These are phyloP conservation scores for Nymphalis io DNA, from an alignment of 1,140 invertebrate genomes.

Conservation along the genomic window DNA sequence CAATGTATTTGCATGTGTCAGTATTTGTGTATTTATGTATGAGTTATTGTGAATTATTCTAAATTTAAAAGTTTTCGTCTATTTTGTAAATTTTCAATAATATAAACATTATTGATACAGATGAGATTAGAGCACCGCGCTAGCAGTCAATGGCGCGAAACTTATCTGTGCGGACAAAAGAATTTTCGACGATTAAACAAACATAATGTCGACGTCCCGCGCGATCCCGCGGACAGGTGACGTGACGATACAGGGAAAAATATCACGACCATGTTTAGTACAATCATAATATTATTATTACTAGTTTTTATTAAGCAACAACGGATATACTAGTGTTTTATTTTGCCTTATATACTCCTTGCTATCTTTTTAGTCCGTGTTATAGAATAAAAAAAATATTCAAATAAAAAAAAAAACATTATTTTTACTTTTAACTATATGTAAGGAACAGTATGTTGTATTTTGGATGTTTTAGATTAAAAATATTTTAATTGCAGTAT, in stretches of 20 bases:
- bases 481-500: no score
- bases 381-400: no score
- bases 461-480: no score
- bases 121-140: not conserved
- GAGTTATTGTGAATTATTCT: no score
- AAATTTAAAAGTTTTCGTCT: no score
- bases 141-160: slow-evolving; percentile 34
- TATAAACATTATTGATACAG: not conserved
- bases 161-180: slow-evolving; percentile 59
- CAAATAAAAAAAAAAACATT: no score
- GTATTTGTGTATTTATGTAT: no score
- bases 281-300: not conserved
- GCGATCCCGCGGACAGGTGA: slow-evolving; percentile 58
- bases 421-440: no score
- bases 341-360: no score
- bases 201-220: slow-evolving; percentile 49
- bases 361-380: no score
- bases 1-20: no score
- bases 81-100: not conserved
- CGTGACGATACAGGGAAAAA: slow-evolving; percentile 42
- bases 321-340: not conserved
- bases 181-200: slow-evolving; percentile 62
- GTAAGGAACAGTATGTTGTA: no score
- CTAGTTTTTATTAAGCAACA: not conserved
- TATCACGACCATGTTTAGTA: not conserved